Evolutionary conservation across 2,888 invertebrate species (phyloP).

Genomic region (Eupithecia pulchellata): DNA sequence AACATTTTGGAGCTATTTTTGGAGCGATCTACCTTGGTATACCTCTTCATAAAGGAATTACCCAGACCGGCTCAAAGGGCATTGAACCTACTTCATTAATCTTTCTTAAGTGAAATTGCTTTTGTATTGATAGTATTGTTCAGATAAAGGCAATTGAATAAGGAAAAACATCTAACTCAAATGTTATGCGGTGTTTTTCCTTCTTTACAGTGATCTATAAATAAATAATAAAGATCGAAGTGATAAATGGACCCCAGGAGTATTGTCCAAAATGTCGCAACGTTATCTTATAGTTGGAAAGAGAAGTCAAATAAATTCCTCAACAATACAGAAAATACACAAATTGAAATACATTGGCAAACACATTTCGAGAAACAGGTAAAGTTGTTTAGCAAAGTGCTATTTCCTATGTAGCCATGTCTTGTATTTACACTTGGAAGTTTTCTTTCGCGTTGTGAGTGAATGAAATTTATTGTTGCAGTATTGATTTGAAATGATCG

Average conservation of each 20-base stretch:
- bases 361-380: constrained; percentile 42
- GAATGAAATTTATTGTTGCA: constrained; percentile 70
- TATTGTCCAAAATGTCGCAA: constrained; percentile 18
- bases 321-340: constrained; percentile 31
- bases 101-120: not conserved
- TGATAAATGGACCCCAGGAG: constrained; percentile 8
- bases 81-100: not conserved
- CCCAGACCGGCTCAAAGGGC: constrained; percentile 4
- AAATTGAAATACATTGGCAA: constrained; percentile 39
- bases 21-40: constrained; percentile 10
- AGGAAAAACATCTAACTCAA: not conserved
- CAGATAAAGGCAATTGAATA: not conserved
- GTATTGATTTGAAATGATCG: constrained; percentile 35
- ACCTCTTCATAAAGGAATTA: not conserved
- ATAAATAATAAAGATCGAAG: not conserved
- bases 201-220: not conserved
- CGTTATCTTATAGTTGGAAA: constrained; percentile 14
- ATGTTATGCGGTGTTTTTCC: not conserved
- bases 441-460: constrained; percentile 56
- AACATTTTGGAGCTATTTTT: constrained; percentile 25
- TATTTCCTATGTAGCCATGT: constrained; percentile 58
- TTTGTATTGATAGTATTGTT: not conserved
- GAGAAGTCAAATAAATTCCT: constrained; percentile 34
- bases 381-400: constrained; percentile 42
- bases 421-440: constrained; percentile 60